These are phyloP conservation scores for Turritopsis rubra DNA, from an alignment of 30 jellyfish, hydroid and myxozoan species.

Conservation along the genomic window DNA sequence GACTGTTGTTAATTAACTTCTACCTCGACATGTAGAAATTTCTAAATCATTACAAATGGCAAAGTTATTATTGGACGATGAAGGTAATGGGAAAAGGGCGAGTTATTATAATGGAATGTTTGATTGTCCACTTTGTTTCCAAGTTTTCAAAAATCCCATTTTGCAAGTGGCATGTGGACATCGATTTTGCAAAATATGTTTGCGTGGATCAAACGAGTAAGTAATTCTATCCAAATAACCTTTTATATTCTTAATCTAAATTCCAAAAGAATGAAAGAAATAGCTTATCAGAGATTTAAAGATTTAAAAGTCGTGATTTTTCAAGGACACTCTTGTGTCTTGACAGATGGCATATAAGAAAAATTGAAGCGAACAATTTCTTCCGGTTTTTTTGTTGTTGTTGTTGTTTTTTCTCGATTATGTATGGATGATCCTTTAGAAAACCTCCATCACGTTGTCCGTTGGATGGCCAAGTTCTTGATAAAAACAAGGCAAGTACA, in stretches of 20 bases:
- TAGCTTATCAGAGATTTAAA: background rate
- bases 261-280: background rate
- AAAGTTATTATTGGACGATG: background rate
- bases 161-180: conserved; percentile 13
- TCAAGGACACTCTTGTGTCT: background rate
- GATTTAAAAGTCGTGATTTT: background rate
- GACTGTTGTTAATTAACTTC: too few relatives aligned
- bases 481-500: background rate
- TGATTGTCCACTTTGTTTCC: conserved; percentile 13
- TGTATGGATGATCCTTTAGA: too few relatives aligned
- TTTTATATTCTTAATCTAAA: background rate
- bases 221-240: background rate
- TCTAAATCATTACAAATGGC: background rate
- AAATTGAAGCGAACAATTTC: too few relatives aligned
- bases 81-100: conserved; percentile 1
- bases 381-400: too few relatives aligned
- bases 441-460: background rate
- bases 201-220: background rate
- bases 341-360: too few relatives aligned
- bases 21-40: background rate
- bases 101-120: conserved; percentile 20
- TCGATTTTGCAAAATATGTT: conserved; percentile 21
- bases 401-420: too few relatives aligned
- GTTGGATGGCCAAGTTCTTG: background rate
- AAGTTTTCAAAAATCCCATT: conserved; percentile 13